These are phyloP conservation scores for Latheticus oryzae DNA, from an alignment of 2,888 invertebrate species.

Conservation along the genomic window DNA sequence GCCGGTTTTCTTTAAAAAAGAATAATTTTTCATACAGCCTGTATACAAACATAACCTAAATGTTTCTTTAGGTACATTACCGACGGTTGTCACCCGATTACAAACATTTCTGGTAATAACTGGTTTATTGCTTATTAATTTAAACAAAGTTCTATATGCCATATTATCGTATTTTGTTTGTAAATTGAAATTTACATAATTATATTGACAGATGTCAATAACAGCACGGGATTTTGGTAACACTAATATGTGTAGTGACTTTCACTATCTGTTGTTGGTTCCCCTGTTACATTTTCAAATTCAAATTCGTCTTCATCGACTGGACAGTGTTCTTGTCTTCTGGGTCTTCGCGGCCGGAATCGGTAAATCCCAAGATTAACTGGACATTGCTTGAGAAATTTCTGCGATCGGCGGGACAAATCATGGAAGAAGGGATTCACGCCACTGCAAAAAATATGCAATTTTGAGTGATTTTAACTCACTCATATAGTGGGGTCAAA, in stretches of 20 bases:
- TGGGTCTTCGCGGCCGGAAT: neutral
- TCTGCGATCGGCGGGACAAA: neutral
- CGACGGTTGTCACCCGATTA: slow-evolving; percentile 6
- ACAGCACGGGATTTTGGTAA: too few species aligned
- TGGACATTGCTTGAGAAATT: neutral
- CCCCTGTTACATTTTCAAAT: neutral
- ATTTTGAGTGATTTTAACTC: too few species aligned
- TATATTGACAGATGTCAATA: slow-evolving; percentile 6
- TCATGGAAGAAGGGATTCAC: slow-evolving; percentile 3
- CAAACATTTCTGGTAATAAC: slow-evolving; percentile 1
- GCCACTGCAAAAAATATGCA: too few species aligned
- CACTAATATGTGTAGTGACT: neutral
- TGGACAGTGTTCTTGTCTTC: neutral
- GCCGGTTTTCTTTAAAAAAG: slow-evolving; percentile 1
- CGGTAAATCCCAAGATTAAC: neutral
- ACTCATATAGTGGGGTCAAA: too few species aligned
- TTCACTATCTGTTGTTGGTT: slow-evolving; percentile 3
- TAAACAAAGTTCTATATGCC: slow-evolving; percentile 20
- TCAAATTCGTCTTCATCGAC: slow-evolving; percentile 4
- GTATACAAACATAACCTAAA: slow-evolving; percentile 40
- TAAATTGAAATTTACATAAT: slow-evolving; percentile 4
- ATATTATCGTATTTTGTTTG: slow-evolving; percentile 9
- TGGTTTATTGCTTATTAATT: slow-evolving; percentile 9
- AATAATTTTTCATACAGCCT: neutral
- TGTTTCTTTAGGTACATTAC: neutral